Base-by-base conservation (phyloP, 2,797 vertebrate species). In the Bryconaethiops microstoma region DNA sequence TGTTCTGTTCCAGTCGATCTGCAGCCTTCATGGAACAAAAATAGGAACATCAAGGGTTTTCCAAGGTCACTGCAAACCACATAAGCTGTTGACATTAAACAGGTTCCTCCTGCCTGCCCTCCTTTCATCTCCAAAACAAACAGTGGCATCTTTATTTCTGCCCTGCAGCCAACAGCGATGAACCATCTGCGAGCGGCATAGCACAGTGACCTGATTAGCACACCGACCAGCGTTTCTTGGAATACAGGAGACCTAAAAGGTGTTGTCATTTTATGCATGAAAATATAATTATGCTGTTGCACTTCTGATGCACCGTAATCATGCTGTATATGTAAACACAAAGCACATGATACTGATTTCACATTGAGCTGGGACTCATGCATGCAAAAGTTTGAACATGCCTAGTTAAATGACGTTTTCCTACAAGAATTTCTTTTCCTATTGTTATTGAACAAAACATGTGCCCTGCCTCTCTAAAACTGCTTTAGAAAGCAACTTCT, bases 91-190 rank as follows among this genome's bases (percentile, higher is more conserved):
- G 19, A 17, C 13, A 52, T 21, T 52, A 55, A 42, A 73, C 77
- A 23, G 69, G 59, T 73, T 59, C 23, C 23, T n/a, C 77, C 57
- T 50, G 59, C 12, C 69, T 25, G 25, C 23, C 16, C 16, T 7
- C 19, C 21, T 70, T 78, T 78, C 19, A 23, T 55, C 19, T 52
- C 14, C 70, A 50, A 40, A 72, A 54, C 69, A 79, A 40, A 21
- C 21, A 21, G 42, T n/a, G 2, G 39, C 25, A 63, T 35, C 25
- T 7, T 35, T 9, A 71, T 50, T 23, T 16, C 76, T 55, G 42
- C 40, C 17, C 40, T 48, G 23, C 16, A 7, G 40, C 9, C 40
- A 45, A 69, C n/a, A 69, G 17, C 7, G 39, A 64, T 7, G 21
- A n/a, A 7, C 12, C 29, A 7, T 65, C 14, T n/a, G 64, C 39